Evolutionary conservation across 2,888 invertebrate species (phyloP), one percentile per base, ranked within the genome.

Genomic region (Acrobeloides nanus): DNA sequence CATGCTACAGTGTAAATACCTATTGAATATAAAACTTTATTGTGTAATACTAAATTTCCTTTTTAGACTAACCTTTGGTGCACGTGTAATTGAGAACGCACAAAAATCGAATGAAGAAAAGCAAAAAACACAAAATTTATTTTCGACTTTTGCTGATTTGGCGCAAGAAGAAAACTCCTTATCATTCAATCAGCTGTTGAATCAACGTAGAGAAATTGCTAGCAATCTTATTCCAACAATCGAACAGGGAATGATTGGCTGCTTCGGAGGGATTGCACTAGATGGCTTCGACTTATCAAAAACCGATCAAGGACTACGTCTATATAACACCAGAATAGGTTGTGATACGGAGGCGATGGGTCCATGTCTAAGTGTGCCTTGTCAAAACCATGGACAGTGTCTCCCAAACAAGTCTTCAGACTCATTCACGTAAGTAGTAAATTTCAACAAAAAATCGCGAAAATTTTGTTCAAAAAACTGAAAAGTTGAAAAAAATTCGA

Each of bases 241-340:
- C 39, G 84, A 84, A 38, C 80, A 84, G 37, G 90, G 92, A 0
- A 89, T 89, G 74, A 80, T 85, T 47, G 93, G 92, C 1, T 93
- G 93, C 74, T 83, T 93, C 81, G 84, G 88, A 51, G 87, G 88
- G 67, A 82, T 90, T 25, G 80, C 82, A 49, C 81, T 92, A 40
- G 84, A 85, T 46, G 81, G 83, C 48, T 82, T 82, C 6, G 78
- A 81, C 0, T 81, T 90, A 42, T 88, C 89, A 1, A 64, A 73
- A 56, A 60, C 53, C 24, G 49, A 72, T 24, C 68, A 67, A 20
- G 64, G 58, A 6, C 38, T 66, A 5, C 38, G 54, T 7, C 31
- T 76, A 50, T 62, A 70, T 50, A 64, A 72, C 41, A 69, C 76
- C 2, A 68, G 75, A 43, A 74, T 76, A 53, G 72, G 74, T 29